Evolutionary conservation across 1,140 invertebrate genomes (phyloP).

Genomic region (Sarcophaga bullata): DNA sequence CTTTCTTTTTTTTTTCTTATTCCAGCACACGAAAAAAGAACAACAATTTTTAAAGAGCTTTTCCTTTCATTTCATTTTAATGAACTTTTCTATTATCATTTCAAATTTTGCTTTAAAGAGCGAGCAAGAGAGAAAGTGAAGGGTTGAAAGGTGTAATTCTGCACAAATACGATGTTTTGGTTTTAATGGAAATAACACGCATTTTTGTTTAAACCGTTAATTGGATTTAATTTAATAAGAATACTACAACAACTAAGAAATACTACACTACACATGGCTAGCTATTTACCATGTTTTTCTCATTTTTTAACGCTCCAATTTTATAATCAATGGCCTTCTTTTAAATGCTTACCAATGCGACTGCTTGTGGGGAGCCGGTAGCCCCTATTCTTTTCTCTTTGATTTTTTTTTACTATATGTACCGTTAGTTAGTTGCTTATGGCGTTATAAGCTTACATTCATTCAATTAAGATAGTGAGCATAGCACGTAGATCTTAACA

Average conservation of each 20-base stretch:
- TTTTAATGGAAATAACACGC: not conserved
- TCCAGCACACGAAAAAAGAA: not conserved
- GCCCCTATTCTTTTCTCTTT: no score
- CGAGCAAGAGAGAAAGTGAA: not conserved
- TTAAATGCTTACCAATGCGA: not conserved
- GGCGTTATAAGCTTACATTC: no score
- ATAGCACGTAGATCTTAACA: no score
- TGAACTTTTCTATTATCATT: not conserved
- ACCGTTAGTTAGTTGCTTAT: no score
- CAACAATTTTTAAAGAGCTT: not conserved
- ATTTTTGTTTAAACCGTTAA: not conserved
- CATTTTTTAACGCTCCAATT: not conserved
- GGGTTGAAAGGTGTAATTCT: not conserved
- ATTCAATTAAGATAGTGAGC: no score
- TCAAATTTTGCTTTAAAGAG: not conserved
- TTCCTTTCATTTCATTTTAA: not conserved
- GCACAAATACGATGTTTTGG: not conserved
- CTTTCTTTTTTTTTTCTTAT: not conserved
- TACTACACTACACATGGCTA: not conserved
- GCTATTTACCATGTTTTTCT: no score
- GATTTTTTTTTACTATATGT: no score
- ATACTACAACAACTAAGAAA: not conserved
- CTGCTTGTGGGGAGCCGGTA: no score
- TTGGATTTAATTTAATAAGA: not conserved
- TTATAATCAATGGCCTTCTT: conserved; percentile 6